phyloP scores from a whole-genome alignment of 2,888 invertebrate species.

The Volucella inanis region DNA sequence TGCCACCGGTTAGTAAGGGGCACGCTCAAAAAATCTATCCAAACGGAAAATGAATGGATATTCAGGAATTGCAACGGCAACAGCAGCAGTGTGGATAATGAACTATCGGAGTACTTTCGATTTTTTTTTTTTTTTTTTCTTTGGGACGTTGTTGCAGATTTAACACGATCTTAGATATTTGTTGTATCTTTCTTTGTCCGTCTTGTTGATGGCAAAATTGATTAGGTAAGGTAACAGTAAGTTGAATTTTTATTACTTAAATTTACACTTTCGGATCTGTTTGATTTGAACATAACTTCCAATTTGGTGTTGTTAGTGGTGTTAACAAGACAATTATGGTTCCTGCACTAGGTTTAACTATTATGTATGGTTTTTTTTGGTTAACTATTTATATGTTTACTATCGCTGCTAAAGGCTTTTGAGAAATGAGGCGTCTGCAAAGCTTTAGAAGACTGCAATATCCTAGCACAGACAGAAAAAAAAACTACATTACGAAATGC shows the following conservation, averaged over 20 bases:
- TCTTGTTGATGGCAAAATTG: slow-evolving; percentile 43
- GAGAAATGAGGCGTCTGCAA: no score
- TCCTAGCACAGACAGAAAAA: no score
- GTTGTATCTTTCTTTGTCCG: background rate
- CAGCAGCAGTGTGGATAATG: slow-evolving; percentile 6
- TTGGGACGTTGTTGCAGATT: slow-evolving; percentile 31
- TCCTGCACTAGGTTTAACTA: no score
- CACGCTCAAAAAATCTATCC: slow-evolving; percentile 41
- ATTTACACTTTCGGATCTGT: no score
- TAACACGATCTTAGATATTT: slow-evolving; percentile 28
- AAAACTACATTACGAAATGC: no score
- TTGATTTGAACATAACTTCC: no score
- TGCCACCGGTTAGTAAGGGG: slow-evolving; percentile 43
- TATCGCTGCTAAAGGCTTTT: no score
- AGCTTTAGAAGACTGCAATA: no score
- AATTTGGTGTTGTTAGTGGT: no score
- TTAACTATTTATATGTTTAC: no score
- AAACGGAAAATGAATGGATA: slow-evolving; percentile 31
- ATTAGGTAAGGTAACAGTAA: slow-evolving; percentile 24
- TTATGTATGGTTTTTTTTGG: no score
- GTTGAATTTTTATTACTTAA: background rate
- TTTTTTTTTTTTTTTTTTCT: background rate
- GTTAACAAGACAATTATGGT: no score
- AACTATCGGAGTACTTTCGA: slow-evolving; percentile 43
- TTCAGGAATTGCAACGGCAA: background rate